Evolutionary conservation across 2,797 vertebrate genomes (phyloP), one percentile per base, ranked within the genome.

Genomic region (Mastacembelus armatus): DNA sequence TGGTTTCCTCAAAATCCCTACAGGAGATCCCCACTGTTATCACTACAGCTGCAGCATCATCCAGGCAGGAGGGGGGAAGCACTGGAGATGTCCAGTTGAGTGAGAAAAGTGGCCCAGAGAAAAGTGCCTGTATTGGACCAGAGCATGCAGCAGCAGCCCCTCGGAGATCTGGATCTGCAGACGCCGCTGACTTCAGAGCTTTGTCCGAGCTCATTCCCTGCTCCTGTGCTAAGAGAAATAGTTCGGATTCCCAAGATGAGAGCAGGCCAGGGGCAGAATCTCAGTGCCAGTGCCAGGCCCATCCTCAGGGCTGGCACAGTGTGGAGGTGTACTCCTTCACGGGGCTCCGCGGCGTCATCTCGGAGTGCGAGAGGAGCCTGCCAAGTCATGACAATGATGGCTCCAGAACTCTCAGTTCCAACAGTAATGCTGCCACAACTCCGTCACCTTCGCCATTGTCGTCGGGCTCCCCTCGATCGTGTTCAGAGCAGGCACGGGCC

Each of bases 271-370:
- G 2, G 8, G 36, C 66, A 0, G 50, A 68, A 0, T 12, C 38
- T 10, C 18, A 1, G 42, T 91, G 88, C 18, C 38, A 1, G 18
- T 88, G 86, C 61, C 60, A 11, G 54, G 92, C 94, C 35, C 85
- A 72, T 35, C 94, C 85, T 66, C 93, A 85, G 18, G 89, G 88
- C 32, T 98, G 97, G 97, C 90, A 92, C 2, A 94, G 95, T 7
- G 94, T 97, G 91, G 94, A 97, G 80, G 96, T 98, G 4, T 99
- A 99, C 88, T 96, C 93, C 72, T 99, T 99, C 92, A 97, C 97
- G 1, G 97, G 97, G 75, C 93, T 97, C 47, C 95, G 98, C 67
- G 87, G 85, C 7, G 92, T 93, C 71, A 89, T 96, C 84, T 92
- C 93, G 0, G 93, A 96, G 73, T 95, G 95, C 1, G 95, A 95